Evolutionary conservation across 2,888 invertebrate genomes (phyloP), one percentile per base, ranked within the genome.

Genomic region (Oxycera nigricornis): DNA sequence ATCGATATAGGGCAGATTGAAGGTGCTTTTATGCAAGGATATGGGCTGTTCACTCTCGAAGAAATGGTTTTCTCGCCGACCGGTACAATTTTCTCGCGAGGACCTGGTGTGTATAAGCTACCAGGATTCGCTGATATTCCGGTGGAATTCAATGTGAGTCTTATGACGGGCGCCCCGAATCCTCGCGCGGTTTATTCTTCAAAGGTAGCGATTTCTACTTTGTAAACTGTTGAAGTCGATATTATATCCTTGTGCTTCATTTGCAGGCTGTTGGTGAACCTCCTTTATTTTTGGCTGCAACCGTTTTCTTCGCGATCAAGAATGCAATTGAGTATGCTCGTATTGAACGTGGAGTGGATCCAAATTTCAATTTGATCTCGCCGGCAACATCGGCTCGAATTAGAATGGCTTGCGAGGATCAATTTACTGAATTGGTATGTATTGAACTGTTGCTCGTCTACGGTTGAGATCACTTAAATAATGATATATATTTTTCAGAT

Each of bases 1-100:
- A 95, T 98, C 77, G 98, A 98, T 81, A 94, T 98, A 79, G 98
- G 97, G 0, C 98, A 98, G 87, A 92, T 98, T 17, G 98, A 98
- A 86, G 98, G 98, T 1, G 98, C 89, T 0, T 98, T 97, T 81
- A 89, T 95, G 82, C 97, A 97, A 88, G 98, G 98, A 0, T 95
- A 96, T 81, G 98, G 97, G 1, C 84, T 98, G 73, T 96, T 94
- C 81, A 94, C 94, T 0, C 86, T 97, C 81, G 98, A 98, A 85
- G 96, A 97, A 83, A 86, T 95, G 79, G 90, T 94, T 75, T 94
- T 94, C 82, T 94, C 96, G 0, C 94, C 96, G 0, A 90, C 89
- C 55, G 97, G 97, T 6, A 90, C 89, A 6, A 84, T 95, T 41
- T 91, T 89, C 80, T 95, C 96, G 0, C 89, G 93, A 81, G 98